Evolutionary conservation across 1,140 invertebrate genomes (phyloP).

Genomic region (Monomorium pharaonis): DNA sequence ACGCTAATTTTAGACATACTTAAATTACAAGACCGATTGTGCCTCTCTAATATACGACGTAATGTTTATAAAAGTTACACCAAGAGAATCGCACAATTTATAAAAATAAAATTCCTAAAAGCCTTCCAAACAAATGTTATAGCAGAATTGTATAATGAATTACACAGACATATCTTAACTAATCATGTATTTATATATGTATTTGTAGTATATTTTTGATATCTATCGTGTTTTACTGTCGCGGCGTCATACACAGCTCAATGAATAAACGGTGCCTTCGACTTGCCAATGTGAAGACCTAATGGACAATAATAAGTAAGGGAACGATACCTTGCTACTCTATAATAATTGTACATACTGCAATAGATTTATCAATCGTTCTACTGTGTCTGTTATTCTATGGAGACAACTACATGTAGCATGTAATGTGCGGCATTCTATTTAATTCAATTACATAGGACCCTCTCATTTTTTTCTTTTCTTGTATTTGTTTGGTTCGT

Average conservation of each 20-base stretch:
- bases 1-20: constrained; percentile 57
- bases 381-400: constrained; percentile 72
- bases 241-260: constrained; percentile 72
- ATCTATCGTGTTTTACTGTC: constrained; percentile 65
- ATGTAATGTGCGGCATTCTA: constrained; percentile 77
- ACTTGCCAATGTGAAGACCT: constrained; percentile 81
- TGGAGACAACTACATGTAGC: constrained; percentile 67
- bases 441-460: constrained; percentile 56
- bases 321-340: constrained; percentile 78
- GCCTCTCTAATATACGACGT: constrained; percentile 71
- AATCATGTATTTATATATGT: constrained; percentile 9
- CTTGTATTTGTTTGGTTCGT: background rate
- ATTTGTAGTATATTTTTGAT: constrained; percentile 68
- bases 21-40: constrained; percentile 73
- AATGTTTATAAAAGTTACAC: constrained; percentile 16
- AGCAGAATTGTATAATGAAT: background rate
- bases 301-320: constrained; percentile 77
- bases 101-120: background rate
- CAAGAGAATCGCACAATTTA: background rate
- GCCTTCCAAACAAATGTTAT: background rate
- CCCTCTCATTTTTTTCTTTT: background rate
- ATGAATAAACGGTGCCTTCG: constrained; percentile 82
- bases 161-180: constrained; percentile 1
- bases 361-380: constrained; percentile 65
- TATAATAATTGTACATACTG: constrained; percentile 81